Evolutionary conservation across 2,888 invertebrate genomes (phyloP), one percentile per base, ranked within the genome.

Genomic region (Stenoptilia bipunctidactyla): DNA sequence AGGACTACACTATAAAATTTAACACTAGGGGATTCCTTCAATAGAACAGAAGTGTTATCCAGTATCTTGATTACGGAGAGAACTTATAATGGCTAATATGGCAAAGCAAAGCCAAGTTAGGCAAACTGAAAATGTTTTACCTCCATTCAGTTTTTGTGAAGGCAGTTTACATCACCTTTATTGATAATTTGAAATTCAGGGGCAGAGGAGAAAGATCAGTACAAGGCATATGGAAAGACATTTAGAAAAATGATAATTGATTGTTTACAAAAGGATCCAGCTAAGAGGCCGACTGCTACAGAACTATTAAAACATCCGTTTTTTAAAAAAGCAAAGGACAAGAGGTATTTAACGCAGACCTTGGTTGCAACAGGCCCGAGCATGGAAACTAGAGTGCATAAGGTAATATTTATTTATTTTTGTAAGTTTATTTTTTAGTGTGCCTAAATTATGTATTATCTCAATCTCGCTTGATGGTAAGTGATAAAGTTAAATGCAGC

Each of bases 291-390:
- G 5, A 93, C 97, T 0, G 98, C 99, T 13, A 92, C 94, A 27
- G 98, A 98, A 70, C 83, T 99, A 38, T 79, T 99, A 41, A 98
- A 98, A 73, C 96, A 98, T 75, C 94, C 96, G 1, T 99, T 99
- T 74, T 98, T 99, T 80, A 97, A 94, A 69, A 98, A 98, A 75
- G 95, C 97, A 8, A 98, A 98, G 73, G 96, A 96, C 66, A 92
- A 92, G 61, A 93, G 92, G 62, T 95, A 94, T 76, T 82, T 96
- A 34, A 92, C 92, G 45, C 92, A 93, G 64, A 94, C 93, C 1
- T 72, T 96, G 51, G 90, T 96, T 27, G 90, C 92, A 5, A 91
- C 91, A 44, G 95, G 95, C 0, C 95, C 96, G 39, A 94, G 92
- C 61, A 88, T 95, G 75, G 95, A 94, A 72, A 92, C 94, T 3